A percentile compares a stretch with the other conserved stretches of the same genome.
Conservation (phyloP, 2,888 invertebrate species). For the Tillus elongatus region DNA sequence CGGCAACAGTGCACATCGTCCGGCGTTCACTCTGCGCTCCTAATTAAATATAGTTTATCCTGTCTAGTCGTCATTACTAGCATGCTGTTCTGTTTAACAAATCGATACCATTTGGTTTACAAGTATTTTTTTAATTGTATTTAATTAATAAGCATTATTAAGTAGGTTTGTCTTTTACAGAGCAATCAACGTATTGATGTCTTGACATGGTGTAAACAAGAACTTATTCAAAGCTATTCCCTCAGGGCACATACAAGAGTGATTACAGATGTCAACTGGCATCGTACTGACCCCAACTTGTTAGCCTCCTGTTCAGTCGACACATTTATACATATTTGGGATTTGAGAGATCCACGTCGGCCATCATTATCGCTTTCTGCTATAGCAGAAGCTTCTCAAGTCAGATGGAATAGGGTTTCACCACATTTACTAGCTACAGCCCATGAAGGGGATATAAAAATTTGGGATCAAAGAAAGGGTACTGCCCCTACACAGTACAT, state of each 20-base stretch:
- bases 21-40: no score
- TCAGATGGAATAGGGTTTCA: slow-evolving; percentile 82
- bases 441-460: slow-evolving; percentile 90
- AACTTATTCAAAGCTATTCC: slow-evolving; percentile 62
- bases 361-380: slow-evolving; percentile 79
- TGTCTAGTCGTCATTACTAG: no score
- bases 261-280: slow-evolving; percentile 89
- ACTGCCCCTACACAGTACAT: slow-evolving; percentile 84
- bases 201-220: slow-evolving; percentile 66
- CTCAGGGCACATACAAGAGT: slow-evolving; percentile 75
- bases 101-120: no score
- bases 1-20: no score
- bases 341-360: slow-evolving; percentile 74
- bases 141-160: slow-evolving; percentile 6
- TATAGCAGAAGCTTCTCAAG: slow-evolving; percentile 82
- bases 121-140: no score
- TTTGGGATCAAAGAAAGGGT: slow-evolving; percentile 91
- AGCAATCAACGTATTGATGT: slow-evolving; percentile 83
- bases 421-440: slow-evolving; percentile 82
- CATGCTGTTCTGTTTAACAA: no score
- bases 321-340: slow-evolving; percentile 91
- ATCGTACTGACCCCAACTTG: slow-evolving; percentile 63
- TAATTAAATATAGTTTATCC: no score
- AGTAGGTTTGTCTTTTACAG: slow-evolving; percentile 43
- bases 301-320: slow-evolving; percentile 89